Conservation (phyloP, 2,888 invertebrate species). For the Aproaerema taeniolella region DNA sequence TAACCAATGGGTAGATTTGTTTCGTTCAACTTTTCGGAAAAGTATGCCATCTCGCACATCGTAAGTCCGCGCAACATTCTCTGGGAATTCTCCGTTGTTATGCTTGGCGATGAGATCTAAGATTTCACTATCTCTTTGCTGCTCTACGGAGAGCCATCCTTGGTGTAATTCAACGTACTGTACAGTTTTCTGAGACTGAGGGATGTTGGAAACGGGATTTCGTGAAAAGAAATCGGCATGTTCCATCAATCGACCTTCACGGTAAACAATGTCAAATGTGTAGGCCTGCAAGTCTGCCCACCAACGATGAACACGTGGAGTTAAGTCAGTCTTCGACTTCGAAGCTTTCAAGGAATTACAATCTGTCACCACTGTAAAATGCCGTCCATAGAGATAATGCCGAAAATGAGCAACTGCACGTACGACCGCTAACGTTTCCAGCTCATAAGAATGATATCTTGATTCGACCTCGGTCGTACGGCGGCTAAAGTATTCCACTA, state of each 20-base stretch:
- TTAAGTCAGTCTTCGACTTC: background rate
- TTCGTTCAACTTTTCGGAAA: conserved; percentile 6
- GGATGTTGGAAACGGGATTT: conserved; percentile 6
- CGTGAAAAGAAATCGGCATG: conserved; percentile 10
- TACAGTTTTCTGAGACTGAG: background rate
- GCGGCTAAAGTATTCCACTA: conserved; percentile 15
- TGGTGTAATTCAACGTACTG: conserved; percentile 9
- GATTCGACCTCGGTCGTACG: conserved; percentile 16
- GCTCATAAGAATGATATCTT: conserved; percentile 20
- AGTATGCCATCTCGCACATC: conserved; percentile 3
- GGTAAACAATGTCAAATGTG: conserved; percentile 15
- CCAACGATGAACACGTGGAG: conserved; percentile 11
- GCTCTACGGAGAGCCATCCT: conserved; percentile 11
- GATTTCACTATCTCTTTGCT: conserved; percentile 10
- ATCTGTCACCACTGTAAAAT: conserved; percentile 11
- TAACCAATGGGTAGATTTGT: conserved; percentile 4
- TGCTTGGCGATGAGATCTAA: conserved; percentile 3
- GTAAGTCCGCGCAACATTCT: background rate
- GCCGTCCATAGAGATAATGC: conserved; percentile 15
- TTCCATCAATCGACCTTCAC: conserved; percentile 9
- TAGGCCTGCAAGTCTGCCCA: conserved; percentile 17
- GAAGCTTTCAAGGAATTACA: conserved; percentile 2
- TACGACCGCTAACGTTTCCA: conserved; percentile 22
- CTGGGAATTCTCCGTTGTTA: background rate
- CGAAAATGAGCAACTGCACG: conserved; percentile 12